Conservation (phyloP, 1,140 invertebrate genomes). For the Trichonephila inaurata region DNA sequence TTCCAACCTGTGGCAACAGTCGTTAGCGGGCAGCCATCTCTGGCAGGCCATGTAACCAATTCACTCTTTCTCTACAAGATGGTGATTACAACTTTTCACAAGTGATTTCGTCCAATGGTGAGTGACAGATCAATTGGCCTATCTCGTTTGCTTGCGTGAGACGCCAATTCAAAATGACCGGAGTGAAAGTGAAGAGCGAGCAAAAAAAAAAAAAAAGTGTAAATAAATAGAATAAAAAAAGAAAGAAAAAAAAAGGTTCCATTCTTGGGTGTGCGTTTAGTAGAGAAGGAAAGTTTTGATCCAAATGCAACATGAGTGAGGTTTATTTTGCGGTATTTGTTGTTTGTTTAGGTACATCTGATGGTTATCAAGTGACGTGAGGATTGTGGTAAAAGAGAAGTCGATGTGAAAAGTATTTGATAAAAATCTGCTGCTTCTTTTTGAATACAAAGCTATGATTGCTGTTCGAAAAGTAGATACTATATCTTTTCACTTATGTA, state of each 20-base stretch:
- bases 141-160: slow-evolving; percentile 37
- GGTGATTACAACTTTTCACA: slow-evolving; percentile 58
- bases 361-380: background rate
- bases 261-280: background rate
- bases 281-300: background rate
- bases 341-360: background rate
- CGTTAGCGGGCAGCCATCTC: slow-evolving; percentile 27
- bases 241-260: background rate
- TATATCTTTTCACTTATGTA: too few species aligned
- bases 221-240: background rate
- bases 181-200: too few species aligned
- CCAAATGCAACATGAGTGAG: background rate
- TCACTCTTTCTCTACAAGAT: slow-evolving; percentile 9
- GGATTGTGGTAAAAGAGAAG: background rate
- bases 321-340: background rate
- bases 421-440: too few species aligned
- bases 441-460: too few species aligned
- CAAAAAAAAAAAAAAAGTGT: too few species aligned
- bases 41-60: background rate
- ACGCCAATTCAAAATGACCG: background rate
- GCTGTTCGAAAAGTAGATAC: too few species aligned
- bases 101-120: slow-evolving; percentile 39
- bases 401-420: too few species aligned
- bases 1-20: background rate
- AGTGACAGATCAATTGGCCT: slow-evolving; percentile 61